These are phyloP conservation scores for Nebria ingens DNA, from an alignment of 1,140 invertebrate species.

Conservation along the genomic window DNA sequence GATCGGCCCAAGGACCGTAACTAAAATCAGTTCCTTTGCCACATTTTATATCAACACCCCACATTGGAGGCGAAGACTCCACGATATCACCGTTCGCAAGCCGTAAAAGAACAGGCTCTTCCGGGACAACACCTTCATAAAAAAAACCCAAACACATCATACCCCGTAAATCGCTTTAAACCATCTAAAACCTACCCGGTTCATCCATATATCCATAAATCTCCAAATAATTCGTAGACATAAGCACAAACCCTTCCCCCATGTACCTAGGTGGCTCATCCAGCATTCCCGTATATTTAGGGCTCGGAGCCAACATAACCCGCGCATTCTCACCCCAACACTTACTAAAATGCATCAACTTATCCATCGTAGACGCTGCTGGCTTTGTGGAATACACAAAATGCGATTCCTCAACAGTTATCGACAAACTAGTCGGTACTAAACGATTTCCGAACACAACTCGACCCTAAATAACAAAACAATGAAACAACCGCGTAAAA, in stretches of 20 bases:
- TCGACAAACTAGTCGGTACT: constrained; percentile 84
- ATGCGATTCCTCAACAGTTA: constrained; percentile 90
- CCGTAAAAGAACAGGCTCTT: constrained; percentile 80
- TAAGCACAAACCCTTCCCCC: constrained; percentile 95
- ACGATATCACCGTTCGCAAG: constrained; percentile 88
- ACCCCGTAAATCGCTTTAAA: not conserved
- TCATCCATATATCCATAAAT: constrained; percentile 96
- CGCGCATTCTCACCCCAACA: constrained; percentile 83
- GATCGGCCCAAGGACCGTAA: constrained; percentile 96
- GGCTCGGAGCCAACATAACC: constrained; percentile 85
- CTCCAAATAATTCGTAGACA: constrained; percentile 90
- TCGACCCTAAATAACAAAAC: constrained; percentile 59
- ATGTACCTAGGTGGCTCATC: constrained; percentile 95
- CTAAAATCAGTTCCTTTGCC: constrained; percentile 95
- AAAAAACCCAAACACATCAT: constrained; percentile 2
- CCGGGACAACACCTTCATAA: constrained; percentile 63
- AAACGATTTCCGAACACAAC: constrained; percentile 95
- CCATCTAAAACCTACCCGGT: no score
- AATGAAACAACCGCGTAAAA: constrained; percentile 8
- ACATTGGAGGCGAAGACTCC: constrained; percentile 82
- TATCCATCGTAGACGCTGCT: constrained; percentile 81
- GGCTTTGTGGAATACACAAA: constrained; percentile 93
- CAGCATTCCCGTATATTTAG: constrained; percentile 83
- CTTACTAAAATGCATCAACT: constrained; percentile 94
- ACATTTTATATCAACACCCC: constrained; percentile 93